Base-by-base conservation (phyloP, 2,113 vertebrate genomes). In the Myodes glareolus region DNA sequence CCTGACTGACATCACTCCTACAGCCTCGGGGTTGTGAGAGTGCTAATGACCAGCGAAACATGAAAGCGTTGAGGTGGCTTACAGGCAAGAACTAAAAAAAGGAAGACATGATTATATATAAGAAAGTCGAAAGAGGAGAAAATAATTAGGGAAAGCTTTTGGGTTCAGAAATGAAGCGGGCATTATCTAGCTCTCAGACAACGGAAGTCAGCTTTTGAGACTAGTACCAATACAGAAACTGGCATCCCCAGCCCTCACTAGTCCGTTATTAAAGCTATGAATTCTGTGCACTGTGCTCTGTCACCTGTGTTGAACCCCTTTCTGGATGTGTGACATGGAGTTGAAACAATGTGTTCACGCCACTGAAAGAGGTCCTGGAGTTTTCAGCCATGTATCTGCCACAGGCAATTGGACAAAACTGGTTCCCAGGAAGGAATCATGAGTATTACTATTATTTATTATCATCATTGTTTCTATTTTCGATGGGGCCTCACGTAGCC, bases 201-300 rank as follows among this genome's bases (percentile, higher is more conserved):
- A 65, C 91, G 42, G 84, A 55, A 72, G 8, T 61, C 91, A 78
- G 23, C 45, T 50, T 94, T 80, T 90, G 68, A 93, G 84, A 90
- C 82, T 2, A 29, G 84, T 19, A 75, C 65, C 73, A 29, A 14
- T 5, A 76, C 10, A 65, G 87, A 93, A 90, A 33, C 82, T 31
- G 6, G n/a, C 50, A 88, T 73, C n/a, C 76, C 76, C 58, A 63
- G 7, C 17, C 36, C 86, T 65, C 50, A 61, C 61, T 52, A 31
- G 77, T 45, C 76, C 52, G 39, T 72, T 90, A 95, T 92, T 96
- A 96, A 97, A 98, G 17, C 58, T 45, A 45, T 76, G 8, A 68
- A 29, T 88, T 95, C 58, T 77, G 65, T 47, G 63, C n/a, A 31
- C 42, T 12, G 27, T 47, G 39, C 63, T 86, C 39, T n/a, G 47